A percentile compares a stretch with the other conserved stretches of the same genome.
Conservation (phyloP, 1,140 invertebrate genomes). For the Drosophila lacertosa region DNA sequence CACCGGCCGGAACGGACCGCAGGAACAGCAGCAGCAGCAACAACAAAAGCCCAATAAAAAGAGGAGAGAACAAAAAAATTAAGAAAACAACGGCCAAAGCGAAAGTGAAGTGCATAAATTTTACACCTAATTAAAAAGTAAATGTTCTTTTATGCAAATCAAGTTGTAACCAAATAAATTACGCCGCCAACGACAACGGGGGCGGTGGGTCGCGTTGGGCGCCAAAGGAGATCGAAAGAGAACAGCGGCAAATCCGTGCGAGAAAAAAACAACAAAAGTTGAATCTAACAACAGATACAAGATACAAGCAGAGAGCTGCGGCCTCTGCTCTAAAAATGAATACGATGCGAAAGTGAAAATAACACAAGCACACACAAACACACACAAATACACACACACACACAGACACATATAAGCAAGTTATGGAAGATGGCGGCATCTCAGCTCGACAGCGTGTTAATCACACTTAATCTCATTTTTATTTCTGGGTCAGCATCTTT, state of each 20-base stretch:
- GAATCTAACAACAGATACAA: constrained; percentile 2
- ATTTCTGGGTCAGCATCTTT: constrained; percentile 83
- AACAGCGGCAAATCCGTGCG: constrained; percentile 20
- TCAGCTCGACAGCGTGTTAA: constrained; percentile 77
- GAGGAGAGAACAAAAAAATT: constrained; percentile 6
- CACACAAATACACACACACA: constrained; percentile 7
- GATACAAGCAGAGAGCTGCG: constrained; percentile 7
- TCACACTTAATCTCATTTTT: constrained; percentile 83
- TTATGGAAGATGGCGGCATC: constrained; percentile 54
- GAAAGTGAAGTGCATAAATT: constrained; percentile 81
- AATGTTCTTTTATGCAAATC: constrained; percentile 81
- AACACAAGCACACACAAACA: constrained; percentile 39
- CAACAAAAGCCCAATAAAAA: constrained; percentile 7
- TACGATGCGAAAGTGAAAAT: constrained; percentile 53
- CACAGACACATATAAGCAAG: constrained; percentile 28
- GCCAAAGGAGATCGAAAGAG: constrained; percentile 24
- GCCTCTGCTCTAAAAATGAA: constrained; percentile 33
- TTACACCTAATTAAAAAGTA: constrained; percentile 83
- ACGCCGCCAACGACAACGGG: constrained; percentile 22
- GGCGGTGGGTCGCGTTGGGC: neutral
- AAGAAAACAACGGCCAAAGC: constrained; percentile 49
- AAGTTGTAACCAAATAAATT: constrained; percentile 82
- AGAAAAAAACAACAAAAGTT: constrained; percentile 20
- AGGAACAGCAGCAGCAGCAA: constrained; percentile 15
- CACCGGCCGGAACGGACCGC: constrained; percentile 7